Evolutionary conservation across 2,113 vertebrate genomes (phyloP).

Genomic region (Formicarius rufipectus): DNA sequence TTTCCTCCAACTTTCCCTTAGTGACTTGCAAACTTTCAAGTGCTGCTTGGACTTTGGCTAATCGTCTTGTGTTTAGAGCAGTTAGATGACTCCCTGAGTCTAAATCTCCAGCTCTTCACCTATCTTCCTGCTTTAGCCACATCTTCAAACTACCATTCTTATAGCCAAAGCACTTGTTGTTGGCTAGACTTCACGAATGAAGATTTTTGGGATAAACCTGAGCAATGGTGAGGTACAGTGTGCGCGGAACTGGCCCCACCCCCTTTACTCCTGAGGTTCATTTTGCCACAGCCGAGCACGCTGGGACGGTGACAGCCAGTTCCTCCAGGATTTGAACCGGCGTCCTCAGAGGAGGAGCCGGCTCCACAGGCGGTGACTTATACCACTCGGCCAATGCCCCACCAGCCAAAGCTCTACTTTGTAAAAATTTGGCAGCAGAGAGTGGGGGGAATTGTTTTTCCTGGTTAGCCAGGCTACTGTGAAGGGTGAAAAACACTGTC

Average conservation of each 20-base stretch:
- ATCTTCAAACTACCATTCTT: neutral
- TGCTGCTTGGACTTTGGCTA: neutral
- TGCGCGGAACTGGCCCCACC: no score
- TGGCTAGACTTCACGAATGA: no score
- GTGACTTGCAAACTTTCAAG: neutral
- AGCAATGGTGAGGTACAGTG: no score
- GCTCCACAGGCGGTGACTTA: no score
- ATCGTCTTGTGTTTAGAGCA: neutral
- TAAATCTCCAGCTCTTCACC: neutral
- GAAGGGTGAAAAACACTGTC: neutral
- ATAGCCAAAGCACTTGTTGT: neutral
- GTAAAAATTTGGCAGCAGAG: neutral
- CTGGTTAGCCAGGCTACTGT: neutral
- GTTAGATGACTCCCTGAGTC: neutral
- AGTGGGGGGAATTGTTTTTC: neutral
- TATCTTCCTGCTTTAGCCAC: neutral
- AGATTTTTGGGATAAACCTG: no score
- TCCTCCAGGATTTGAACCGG: no score
- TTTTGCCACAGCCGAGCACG: no score
- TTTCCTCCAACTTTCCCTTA: neutral
- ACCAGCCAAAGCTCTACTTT: neutral
- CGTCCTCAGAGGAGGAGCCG: no score
- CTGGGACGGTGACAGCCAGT: no score
- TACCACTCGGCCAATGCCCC: no score
- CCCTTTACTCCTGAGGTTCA: no score